Conservation (phyloP, 2,797 vertebrate genomes). For the Glyptemys insculpta region DNA sequence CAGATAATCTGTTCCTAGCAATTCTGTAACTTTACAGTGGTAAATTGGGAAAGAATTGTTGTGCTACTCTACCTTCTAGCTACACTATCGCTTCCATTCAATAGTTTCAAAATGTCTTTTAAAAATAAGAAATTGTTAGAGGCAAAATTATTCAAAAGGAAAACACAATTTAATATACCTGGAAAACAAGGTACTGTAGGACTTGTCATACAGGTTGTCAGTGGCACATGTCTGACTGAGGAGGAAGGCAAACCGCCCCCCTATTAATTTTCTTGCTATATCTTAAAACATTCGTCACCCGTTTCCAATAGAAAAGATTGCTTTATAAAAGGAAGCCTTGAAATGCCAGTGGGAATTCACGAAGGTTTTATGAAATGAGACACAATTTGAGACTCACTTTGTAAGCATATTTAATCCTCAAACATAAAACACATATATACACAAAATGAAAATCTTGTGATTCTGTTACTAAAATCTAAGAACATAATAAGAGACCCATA, state of each 20-base stretch:
- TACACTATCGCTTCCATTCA: neutral
- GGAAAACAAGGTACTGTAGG: neutral
- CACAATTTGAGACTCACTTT: neutral
- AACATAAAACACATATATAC: neutral
- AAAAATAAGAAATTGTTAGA: neutral
- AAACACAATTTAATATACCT: neutral
- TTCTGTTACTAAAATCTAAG: neutral
- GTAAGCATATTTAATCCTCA: neutral
- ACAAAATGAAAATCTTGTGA: neutral
- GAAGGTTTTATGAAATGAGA: too few species aligned
- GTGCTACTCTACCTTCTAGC: neutral
- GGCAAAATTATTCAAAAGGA: neutral
- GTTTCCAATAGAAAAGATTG: neutral
- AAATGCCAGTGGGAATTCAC: too few species aligned
- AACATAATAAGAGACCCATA: neutral
- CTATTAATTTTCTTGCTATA: neutral
- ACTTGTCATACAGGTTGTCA: accelerated
- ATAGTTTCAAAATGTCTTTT: neutral
- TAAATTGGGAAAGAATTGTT: neutral
- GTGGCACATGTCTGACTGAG: neutral
- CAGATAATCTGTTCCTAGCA: neutral
- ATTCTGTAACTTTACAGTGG: neutral
- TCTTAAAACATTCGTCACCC: neutral
- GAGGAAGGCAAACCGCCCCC: neutral
- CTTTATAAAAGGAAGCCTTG: neutral